Percentiles rank a stretch among this genome's conserved stretches.
Evolutionary conservation across 2,113 vertebrate genomes (phyloP).

Genomic region (Tringa solitaria): DNA sequence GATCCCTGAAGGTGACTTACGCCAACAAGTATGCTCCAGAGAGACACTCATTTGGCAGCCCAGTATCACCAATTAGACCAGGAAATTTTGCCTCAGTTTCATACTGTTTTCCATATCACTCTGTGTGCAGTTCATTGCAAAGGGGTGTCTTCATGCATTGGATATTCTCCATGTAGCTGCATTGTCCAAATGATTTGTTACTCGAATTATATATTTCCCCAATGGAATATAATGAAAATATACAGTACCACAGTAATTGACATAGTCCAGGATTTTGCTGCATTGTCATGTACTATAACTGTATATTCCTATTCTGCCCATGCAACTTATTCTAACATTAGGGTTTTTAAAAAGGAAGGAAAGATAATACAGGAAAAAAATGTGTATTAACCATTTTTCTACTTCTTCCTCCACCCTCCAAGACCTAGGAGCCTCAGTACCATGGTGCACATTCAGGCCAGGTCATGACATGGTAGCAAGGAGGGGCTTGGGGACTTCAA

Average conservation of each 20-base stretch:
- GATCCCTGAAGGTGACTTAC: neutral
- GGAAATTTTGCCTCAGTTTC: slow-evolving; percentile 6
- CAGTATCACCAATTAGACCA: neutral
- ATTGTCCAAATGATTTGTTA: slow-evolving; percentile 35
- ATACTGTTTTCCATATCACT: neutral
- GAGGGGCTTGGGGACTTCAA: neutral
- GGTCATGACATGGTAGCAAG: neutral
- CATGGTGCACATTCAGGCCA: neutral
- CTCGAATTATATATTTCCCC: slow-evolving; percentile 3
- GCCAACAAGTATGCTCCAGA: neutral
- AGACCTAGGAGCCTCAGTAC: neutral
- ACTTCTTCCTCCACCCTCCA: neutral
- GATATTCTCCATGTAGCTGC: neutral
- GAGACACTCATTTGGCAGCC: neutral
- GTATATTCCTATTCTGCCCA: neutral
- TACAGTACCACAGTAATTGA: neutral
- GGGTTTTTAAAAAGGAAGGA: neutral
- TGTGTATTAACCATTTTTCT: neutral
- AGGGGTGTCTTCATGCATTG: neutral
- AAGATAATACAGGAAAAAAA: neutral
- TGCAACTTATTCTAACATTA: neutral
- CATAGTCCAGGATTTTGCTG: slow-evolving; percentile 30
- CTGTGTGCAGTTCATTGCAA: neutral
- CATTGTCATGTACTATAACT: slow-evolving; percentile 25
- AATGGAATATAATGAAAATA: slow-evolving; percentile 45